phyloP scores from a whole-genome alignment of 2,113 vertebrate genomes.

The Asarcornis scutulata region DNA sequence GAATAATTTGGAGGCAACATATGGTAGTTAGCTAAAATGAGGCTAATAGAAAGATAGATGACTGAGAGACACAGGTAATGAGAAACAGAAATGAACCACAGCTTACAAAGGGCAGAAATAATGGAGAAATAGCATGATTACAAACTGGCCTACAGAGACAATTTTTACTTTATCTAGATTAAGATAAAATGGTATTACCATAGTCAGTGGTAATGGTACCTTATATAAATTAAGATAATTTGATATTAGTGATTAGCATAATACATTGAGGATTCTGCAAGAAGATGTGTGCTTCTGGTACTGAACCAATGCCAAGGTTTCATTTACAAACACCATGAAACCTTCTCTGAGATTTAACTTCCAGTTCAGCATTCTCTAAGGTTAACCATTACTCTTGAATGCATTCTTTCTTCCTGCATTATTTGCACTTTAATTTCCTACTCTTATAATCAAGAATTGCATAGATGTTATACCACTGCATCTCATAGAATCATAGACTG shows the following conservation, averaged over 20 bases:
- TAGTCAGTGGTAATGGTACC: background rate
- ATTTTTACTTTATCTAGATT: slow-evolving; percentile 12
- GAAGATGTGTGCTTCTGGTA: background rate
- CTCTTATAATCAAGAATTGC: background rate
- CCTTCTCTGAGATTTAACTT: background rate
- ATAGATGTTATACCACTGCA: background rate
- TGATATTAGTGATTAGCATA: background rate
- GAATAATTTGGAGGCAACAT: background rate
- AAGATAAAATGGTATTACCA: background rate
- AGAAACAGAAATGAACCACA: background rate
- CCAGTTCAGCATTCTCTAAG: background rate
- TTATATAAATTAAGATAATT: background rate
- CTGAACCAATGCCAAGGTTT: background rate
- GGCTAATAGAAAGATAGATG: background rate
- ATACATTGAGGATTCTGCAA: background rate
- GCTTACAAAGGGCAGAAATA: background rate
- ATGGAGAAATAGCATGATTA: background rate
- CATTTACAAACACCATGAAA: background rate
- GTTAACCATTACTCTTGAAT: background rate
- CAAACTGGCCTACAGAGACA: background rate
- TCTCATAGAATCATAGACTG: no score
- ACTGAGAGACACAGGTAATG: background rate
- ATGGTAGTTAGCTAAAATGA: background rate
- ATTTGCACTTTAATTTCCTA: background rate
- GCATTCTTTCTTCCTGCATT: background rate